A percentile compares a stretch with the other conserved stretches of the same genome.
Evolutionary conservation across 2,888 invertebrate genomes (phyloP).

Genomic region (Aquatica leii): DNA sequence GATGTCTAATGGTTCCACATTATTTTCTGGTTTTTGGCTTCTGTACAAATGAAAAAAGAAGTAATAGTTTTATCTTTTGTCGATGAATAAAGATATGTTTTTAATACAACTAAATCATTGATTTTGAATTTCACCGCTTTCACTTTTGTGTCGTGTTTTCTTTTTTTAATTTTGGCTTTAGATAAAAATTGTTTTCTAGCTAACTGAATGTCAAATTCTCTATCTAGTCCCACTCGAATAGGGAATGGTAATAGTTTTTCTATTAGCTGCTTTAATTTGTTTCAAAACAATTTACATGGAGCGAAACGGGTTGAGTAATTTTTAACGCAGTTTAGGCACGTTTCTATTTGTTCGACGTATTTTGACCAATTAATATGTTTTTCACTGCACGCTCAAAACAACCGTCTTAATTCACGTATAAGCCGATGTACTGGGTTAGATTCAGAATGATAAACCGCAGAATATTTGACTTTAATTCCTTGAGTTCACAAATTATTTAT

Average conservation of each 20-base stretch:
- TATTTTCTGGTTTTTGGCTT: no score
- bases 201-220: background rate
- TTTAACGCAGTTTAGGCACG: background rate
- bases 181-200: background rate
- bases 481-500: background rate
- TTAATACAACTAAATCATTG: constrained; percentile 5
- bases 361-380: background rate
- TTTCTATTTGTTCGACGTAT: background rate
- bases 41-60: no score
- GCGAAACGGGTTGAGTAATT: background rate
- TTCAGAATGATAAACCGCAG: background rate
- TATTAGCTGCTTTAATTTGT: background rate
- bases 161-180: background rate
- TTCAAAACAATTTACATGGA: background rate
- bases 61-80: no score
- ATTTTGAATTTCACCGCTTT: background rate
- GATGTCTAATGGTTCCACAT: no score
- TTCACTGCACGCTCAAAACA: background rate
- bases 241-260: background rate
- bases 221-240: background rate
- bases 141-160: background rate
- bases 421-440: constrained; percentile 6
- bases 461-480: background rate
- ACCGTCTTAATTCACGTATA: background rate
- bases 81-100: no score